Conservation (phyloP, 2,888 invertebrate genomes). For the Platycnemis pennipes region DNA sequence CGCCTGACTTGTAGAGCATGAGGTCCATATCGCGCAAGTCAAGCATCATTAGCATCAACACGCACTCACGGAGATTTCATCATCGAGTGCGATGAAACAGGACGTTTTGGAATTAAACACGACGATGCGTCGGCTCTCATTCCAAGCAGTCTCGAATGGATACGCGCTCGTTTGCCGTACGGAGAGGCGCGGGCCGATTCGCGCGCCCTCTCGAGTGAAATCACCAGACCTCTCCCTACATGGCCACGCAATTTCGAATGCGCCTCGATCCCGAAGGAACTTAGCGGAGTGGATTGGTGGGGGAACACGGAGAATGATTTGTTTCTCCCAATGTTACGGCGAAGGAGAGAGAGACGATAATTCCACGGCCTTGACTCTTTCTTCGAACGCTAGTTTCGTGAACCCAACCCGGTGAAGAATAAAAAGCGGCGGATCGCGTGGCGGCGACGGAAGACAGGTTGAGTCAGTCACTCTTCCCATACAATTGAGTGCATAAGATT, state of each 20-base stretch:
- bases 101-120: neutral
- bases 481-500: too few species aligned
- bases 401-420: neutral
- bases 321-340: neutral
- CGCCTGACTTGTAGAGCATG: too few species aligned
- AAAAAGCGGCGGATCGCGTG: neutral
- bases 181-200: neutral
- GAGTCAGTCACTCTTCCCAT: too few species aligned
- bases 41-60: neutral
- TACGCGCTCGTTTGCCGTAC: neutral
- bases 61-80: neutral
- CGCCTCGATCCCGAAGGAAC: neutral
- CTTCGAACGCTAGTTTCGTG: neutral
- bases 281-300: neutral
- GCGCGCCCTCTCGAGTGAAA: too few species aligned
- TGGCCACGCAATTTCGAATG: neutral
- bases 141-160: too few species aligned
- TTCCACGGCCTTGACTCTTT: neutral
- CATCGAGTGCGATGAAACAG: neutral
- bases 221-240: neutral
- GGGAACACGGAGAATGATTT: neutral
- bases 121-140: neutral
- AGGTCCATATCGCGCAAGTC: neutral
- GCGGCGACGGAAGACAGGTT: too few species aligned
- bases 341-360: neutral